A percentile compares a stretch with the other conserved stretches of the same genome.
Evolutionary conservation across 2,797 vertebrate species (phyloP).

Genomic region (Diplodus puntazzo): DNA sequence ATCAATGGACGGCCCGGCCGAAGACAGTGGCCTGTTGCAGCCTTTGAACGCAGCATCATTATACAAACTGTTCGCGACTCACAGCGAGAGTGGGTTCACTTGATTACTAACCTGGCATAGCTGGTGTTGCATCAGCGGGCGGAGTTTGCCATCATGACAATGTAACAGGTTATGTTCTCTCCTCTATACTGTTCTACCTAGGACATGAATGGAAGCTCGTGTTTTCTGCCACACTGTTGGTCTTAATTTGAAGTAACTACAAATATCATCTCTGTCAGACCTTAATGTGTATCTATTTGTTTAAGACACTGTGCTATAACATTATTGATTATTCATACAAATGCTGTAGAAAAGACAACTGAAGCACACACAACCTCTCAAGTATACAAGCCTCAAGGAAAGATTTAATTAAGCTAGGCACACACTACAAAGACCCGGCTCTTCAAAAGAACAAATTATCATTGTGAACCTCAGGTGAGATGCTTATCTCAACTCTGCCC

Average conservation of each 20-base stretch:
- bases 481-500: conserved; percentile 15
- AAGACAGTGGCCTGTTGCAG: no score
- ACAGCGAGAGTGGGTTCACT: no score
- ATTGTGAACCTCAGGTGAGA: conserved; percentile 18
- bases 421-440: conserved; percentile 26
- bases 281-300: conserved; percentile 22
- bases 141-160: no score
- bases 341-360: not conserved
- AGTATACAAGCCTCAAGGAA: conserved; percentile 31
- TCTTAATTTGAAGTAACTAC: conserved; percentile 2
- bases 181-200: not conserved
- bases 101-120: no score
- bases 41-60: no score
- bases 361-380: not conserved
- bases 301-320: not conserved
- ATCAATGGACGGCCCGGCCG: no score
- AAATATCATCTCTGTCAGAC: conserved; percentile 1
- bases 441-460: conserved; percentile 48
- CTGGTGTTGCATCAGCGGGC: no score
- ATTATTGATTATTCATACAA: conserved; percentile 14
- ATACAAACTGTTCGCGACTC: no score
- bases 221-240: not conserved
- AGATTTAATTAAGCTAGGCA: conserved; percentile 25
- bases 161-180: not conserved
- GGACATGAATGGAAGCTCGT: not conserved